Conservation (phyloP, 2,797 vertebrate species). For the Malacoraja senta region DNA sequence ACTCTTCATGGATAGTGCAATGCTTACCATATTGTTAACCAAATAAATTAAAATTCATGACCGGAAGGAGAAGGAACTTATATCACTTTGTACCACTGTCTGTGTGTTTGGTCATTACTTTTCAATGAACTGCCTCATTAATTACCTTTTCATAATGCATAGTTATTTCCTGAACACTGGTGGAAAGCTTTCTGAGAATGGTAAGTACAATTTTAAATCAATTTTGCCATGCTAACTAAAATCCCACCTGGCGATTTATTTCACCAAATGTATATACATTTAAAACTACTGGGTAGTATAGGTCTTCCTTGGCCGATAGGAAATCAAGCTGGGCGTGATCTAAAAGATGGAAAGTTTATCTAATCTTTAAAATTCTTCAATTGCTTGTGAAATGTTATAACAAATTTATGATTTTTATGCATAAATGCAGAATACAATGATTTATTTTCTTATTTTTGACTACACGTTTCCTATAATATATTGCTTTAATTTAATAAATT, state of each 20-base stretch:
- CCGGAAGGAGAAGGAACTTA: not conserved
- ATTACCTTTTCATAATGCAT: not conserved
- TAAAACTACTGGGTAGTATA: not conserved
- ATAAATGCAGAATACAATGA: not conserved
- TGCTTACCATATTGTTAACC: not conserved
- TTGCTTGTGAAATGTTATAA: not conserved
- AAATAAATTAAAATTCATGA: not conserved
- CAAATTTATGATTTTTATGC: slow-evolving; percentile 4
- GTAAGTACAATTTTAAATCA: not conserved
- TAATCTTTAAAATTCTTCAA: not conserved
- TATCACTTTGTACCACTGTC: not conserved
- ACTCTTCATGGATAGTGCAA: not conserved
- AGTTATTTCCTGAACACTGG: not conserved
- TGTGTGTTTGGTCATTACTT: not conserved
- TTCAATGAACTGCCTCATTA: not conserved
- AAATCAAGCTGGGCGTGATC: not conserved
- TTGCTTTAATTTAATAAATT: not conserved
- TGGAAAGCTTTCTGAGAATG: not conserved
- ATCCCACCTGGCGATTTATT: not conserved
- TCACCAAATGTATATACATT: not conserved
- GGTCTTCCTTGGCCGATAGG: not conserved
- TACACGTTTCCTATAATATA: not conserved
- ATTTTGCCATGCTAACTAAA: not conserved
- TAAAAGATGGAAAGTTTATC: not conserved
- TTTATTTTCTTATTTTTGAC: not conserved